Percentiles rank a stretch among this genome's conserved stretches.
Conservation (phyloP, 2,113 vertebrate genomes). For the Balaenoptera acutorostrata region DNA sequence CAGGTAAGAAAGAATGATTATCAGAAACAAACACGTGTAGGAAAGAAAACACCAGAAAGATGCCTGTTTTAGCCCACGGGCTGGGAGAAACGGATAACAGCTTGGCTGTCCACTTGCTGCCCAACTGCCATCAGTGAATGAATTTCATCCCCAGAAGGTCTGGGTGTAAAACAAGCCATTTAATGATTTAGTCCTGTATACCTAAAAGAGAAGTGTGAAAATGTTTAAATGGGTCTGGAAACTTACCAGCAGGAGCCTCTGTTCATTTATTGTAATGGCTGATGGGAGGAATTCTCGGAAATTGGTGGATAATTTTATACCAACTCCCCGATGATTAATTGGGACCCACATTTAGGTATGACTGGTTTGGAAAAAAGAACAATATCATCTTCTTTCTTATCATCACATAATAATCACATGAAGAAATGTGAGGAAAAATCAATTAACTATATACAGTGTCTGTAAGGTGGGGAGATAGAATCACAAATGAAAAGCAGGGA, state of each 20-base stretch:
- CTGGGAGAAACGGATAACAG: rapidly evolving
- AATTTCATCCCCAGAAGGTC: background rate
- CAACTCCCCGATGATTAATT: background rate
- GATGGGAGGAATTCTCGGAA: background rate
- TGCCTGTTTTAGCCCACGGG: rapidly evolving
- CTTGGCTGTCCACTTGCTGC: background rate
- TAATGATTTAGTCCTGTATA: background rate
- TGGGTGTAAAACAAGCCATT: background rate
- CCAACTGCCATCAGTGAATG: background rate
- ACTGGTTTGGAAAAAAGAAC: background rate
- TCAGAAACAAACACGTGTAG: background rate
- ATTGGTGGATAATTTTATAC: background rate
- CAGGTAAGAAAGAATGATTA: no score
- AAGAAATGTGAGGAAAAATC: background rate
- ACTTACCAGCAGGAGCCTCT: background rate
- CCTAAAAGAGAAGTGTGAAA: background rate
- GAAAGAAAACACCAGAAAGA: background rate
- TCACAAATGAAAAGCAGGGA: background rate
- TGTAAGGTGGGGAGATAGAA: background rate
- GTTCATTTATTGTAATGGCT: background rate
- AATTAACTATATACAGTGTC: background rate
- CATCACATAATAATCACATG: background rate
- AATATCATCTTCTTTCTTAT: background rate
- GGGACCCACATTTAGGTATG: background rate
- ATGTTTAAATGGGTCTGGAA: background rate